phyloP scores from a whole-genome alignment of 2,888 invertebrate genomes.

The Scrobipalpa atriplicella region DNA sequence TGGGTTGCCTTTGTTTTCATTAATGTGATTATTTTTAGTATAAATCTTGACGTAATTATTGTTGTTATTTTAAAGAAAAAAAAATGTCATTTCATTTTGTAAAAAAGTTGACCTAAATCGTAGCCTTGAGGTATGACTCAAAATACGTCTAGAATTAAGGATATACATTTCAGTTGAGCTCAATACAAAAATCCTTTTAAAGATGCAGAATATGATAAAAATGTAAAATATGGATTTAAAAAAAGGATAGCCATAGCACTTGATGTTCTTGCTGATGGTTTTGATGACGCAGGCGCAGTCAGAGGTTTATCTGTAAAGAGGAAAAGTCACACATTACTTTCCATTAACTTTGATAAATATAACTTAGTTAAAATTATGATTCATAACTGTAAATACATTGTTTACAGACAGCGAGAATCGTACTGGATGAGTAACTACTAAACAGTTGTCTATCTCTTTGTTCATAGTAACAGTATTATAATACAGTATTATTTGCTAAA shows the following conservation, averaged over 20 bases:
- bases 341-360: neutral
- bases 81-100: neutral
- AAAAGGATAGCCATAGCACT: slow-evolving; percentile 1
- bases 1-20: neutral
- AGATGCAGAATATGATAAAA: neutral
- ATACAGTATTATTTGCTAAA: neutral
- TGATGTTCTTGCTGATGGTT: neutral
- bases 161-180: too few relatives aligned
- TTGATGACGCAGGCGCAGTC: neutral
- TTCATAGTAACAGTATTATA: neutral
- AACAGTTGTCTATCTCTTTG: neutral
- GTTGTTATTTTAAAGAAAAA: neutral
- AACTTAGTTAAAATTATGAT: neutral
- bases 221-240: neutral
- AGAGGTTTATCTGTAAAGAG: neutral
- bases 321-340: neutral
- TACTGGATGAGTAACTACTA: neutral
- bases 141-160: too few relatives aligned
- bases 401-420: neutral
- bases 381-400: slow-evolving; percentile 5
- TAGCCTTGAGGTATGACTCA: neutral
- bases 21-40: too few relatives aligned
- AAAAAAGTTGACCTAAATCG: neutral
- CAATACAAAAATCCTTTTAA: neutral
- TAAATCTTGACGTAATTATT: neutral